Base-by-base conservation (phyloP, 1,140 invertebrate genomes). In the Drosophila virilis region DNA sequence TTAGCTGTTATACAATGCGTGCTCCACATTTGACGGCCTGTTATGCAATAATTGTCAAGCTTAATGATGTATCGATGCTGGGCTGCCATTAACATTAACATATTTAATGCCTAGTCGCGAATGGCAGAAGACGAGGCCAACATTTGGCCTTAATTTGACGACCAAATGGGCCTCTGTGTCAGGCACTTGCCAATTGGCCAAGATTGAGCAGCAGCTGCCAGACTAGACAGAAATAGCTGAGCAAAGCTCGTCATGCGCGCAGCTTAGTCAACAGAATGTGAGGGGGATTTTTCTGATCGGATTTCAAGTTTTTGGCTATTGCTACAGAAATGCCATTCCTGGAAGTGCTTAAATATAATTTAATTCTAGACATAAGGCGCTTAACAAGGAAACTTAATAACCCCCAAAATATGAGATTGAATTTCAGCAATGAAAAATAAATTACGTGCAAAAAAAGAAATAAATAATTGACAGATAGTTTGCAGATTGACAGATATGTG, bases 11-110 rank as follows among this genome's bases (percentile, higher is more conserved):
- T 77, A 80, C 73, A 80, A 80, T 76, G 62, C 60, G 74, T 78
- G 76, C 67, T 78, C 75, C 76, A 60, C 57, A 73, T 78, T 77
- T 38, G 32, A 35, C 22, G 15, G 38, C 50, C 52, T 42, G 72
- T 78, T 73, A 78, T 77, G 76, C 77, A 60, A 57, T 45, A 28
- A n/a, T 58, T 12, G 48, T 69, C 60, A 78, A 75, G 79, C 80
- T 74, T 83, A 83, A 82, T 82, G 76, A 82, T 82, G 70, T 78
- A 83, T 82, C 77, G 76, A 68, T 72, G 54, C 43, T 42, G 42
- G 50, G 50, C 46, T 22, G 22, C 22, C 22, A 22, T 22, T 22
- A 22, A 22, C 22, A 80, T 84, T 84, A 84, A 83, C 80, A 84
- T 85, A 86, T 86, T 75, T 50, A 32, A 57, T 61, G 75, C 48